These are phyloP conservation scores for Carcharodon carcharias DNA, from an alignment of 2,797 vertebrate species.

Conservation along the genomic window DNA sequence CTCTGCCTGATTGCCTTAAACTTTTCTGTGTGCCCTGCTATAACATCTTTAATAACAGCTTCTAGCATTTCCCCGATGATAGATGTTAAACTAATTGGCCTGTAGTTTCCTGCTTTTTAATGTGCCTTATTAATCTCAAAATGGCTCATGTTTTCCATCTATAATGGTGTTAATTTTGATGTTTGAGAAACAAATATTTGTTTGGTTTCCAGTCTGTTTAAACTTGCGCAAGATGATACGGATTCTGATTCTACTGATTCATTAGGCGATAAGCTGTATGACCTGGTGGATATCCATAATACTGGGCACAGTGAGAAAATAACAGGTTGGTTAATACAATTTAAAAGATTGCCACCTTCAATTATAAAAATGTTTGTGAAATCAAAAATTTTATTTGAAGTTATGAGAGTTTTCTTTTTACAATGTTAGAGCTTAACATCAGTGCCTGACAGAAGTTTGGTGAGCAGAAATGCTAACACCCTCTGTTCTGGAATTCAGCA, in stretches of 20 bases:
- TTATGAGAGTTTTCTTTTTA: not conserved
- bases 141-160: not conserved
- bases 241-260: slow-evolving; percentile 64
- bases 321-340: slow-evolving; percentile 53
- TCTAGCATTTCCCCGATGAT: too few species aligned
- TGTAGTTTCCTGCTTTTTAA: not conserved
- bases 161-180: not conserved
- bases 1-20: too few species aligned
- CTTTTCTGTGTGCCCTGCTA: too few species aligned
- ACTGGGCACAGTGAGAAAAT: slow-evolving; percentile 69
- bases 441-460: not conserved
- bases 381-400: not conserved
- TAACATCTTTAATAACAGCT: too few species aligned
- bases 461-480: not conserved
- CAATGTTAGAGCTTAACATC: not conserved
- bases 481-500: not conserved
- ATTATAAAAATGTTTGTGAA: not conserved
- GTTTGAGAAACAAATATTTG: not conserved
- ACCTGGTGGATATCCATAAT: slow-evolving; percentile 62
- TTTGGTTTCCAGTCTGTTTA: slow-evolving; percentile 41
- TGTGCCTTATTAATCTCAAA: not conserved
- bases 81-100: too few species aligned
- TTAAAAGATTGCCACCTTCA: not conserved
- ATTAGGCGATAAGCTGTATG: slow-evolving; percentile 67
- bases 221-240: slow-evolving; percentile 52